phyloP scores from a whole-genome alignment of 1,140 invertebrate species.

The Amphibalanus amphitrite region DNA sequence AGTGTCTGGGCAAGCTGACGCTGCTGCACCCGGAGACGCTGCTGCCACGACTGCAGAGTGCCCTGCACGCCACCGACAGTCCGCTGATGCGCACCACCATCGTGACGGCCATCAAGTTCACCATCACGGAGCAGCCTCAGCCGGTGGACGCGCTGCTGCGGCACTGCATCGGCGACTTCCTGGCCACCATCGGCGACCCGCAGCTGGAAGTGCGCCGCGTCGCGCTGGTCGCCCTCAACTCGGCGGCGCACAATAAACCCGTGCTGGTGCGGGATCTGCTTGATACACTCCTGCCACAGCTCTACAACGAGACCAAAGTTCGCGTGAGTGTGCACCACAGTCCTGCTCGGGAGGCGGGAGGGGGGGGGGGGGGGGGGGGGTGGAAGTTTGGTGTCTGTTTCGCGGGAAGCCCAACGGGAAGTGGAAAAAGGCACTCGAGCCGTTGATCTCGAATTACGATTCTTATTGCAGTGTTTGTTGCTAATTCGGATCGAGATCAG shows the following conservation, averaged over 20 bases:
- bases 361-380: too few species aligned
- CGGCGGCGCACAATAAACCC: conserved; percentile 97
- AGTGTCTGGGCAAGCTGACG: conserved; percentile 93
- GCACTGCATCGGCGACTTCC: conserved; percentile 55
- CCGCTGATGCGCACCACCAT: conserved; percentile 84
- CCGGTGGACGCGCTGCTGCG: conserved; percentile 73
- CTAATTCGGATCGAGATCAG: too few species aligned
- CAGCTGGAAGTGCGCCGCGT: conserved; percentile 89
- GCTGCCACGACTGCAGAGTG: conserved; percentile 44
- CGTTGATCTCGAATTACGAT: too few species aligned
- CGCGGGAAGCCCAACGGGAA: too few species aligned
- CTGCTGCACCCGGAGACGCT: conserved; percentile 75
- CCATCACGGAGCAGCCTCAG: conserved; percentile 89
- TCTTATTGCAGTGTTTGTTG: too few species aligned
- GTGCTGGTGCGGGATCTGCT: conserved; percentile 80
- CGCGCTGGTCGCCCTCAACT: conserved; percentile 93
- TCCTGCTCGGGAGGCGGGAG: too few species aligned
- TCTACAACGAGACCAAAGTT: conserved; percentile 93
- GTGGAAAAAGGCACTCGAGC: too few species aligned
- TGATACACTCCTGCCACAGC: conserved; percentile 66
- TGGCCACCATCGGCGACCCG: conserved; percentile 41
- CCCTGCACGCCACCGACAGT: conserved; percentile 48
- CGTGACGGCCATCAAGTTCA: conserved; percentile 96
- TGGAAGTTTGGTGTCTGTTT: too few species aligned
- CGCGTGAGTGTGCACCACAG: too few species aligned